Evolutionary conservation across 1,140 invertebrate genomes (phyloP).

Genomic region (Drosophila truncata): DNA sequence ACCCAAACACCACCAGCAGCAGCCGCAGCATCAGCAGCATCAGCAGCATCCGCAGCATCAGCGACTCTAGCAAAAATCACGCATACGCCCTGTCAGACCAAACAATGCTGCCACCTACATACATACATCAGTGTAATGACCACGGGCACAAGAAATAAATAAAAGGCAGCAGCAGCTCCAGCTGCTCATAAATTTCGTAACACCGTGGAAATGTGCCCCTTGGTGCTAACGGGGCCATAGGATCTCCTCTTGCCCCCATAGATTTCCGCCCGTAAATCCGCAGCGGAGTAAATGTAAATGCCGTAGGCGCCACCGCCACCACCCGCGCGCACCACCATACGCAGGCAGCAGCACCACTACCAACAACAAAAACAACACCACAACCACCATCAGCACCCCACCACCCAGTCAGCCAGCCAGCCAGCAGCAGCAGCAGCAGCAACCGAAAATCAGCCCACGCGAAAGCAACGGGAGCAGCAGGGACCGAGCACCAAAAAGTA

Average conservation of each 20-base stretch:
- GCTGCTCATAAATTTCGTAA: slow-evolving; percentile 64
- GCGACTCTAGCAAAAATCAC: slow-evolving; percentile 54
- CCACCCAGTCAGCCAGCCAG: slow-evolving; percentile 7
- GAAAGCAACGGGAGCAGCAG: slow-evolving; percentile 7
- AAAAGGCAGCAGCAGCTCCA: slow-evolving; percentile 61
- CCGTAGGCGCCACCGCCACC: slow-evolving; percentile 39
- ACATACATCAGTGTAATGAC: slow-evolving; percentile 66
- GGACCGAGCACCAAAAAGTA: slow-evolving; percentile 8
- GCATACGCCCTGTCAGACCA: slow-evolving; percentile 73
- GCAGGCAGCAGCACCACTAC: slow-evolving; percentile 14
- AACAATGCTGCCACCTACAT: slow-evolving; percentile 51
- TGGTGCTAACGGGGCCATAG: slow-evolving; percentile 49
- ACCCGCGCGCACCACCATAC: slow-evolving; percentile 32
- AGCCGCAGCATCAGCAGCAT: slow-evolving; percentile 3
- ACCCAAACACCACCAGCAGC: slow-evolving; percentile 7
- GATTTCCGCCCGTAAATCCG: slow-evolving; percentile 42
- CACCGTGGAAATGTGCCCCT: slow-evolving; percentile 55
- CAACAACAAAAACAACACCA: slow-evolving; percentile 4
- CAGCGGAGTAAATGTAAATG: slow-evolving; percentile 45
- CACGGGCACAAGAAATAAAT: slow-evolving; percentile 76
- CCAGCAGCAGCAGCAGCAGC: background rate
- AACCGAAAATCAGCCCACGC: slow-evolving; percentile 18
- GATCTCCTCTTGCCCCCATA: slow-evolving; percentile 25
- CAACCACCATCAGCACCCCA: slow-evolving; percentile 13
- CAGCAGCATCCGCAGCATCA: slow-evolving; percentile 4